Evolutionary conservation across 2,113 vertebrate species (phyloP), one percentile per base, ranked within the genome.

Genomic region (Chionomys nivalis): DNA sequence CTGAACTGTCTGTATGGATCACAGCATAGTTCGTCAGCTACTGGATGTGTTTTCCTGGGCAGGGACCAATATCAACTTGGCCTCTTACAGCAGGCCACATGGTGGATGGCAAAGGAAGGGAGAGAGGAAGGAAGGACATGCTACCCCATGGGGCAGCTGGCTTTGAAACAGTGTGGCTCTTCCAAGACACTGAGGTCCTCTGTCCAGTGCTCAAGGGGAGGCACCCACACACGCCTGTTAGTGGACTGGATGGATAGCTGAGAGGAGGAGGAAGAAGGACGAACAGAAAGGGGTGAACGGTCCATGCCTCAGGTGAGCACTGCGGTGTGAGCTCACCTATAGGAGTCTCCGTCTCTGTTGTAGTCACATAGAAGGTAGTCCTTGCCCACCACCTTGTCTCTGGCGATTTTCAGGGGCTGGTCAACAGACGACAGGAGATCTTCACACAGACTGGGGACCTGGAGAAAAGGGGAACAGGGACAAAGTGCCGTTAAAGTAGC

Each of bases 331-430:
- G 78, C 97, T 98, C 91, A 99, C 99, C 99, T 99, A 96, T 99
- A 99, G 0, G 99, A 99, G 98, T 99, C 99, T 63, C 99, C 99
- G 78, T 99, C 99, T 98, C 99, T 99, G 98, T 99, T 99, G 98
- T 99, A 99, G 98, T 99, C 99, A 76, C 99, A 99, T 96, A 99
- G 98, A 97, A 99, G 99, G 98, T 99, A 99, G 98, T 99, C 99
- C 98, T 99, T 99, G 39, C 99, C 99, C 97, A 99, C 99, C 89
- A 99, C 99, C 96, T 99, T 99, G 97, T 99, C 99, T 78, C 99
- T 98, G 39, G 99, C 99, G 33, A 99, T 99, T 98, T 99, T 99
- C 98, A 99, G 98, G 0, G 99, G 99, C 98, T 99, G 99, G 98
- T 99, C 99, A 93, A 99, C 99, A 66, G 99, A 99, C 90, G 99